A percentile compares a stretch with the other conserved stretches of the same genome.
Evolutionary conservation across 2,113 vertebrate species (phyloP).

Genomic region (Bathybates hornii): DNA sequence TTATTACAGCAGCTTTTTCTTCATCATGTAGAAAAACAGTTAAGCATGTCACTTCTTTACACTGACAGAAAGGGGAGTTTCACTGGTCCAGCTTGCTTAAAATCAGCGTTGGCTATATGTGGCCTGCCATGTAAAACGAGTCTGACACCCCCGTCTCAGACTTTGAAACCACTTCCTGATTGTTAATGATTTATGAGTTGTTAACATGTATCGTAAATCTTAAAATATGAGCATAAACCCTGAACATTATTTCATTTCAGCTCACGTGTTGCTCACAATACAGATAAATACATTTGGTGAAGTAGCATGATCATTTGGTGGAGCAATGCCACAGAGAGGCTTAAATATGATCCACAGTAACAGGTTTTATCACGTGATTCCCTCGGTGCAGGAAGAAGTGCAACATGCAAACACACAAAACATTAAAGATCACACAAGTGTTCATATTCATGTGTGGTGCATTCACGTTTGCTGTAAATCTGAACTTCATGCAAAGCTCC

Average conservation of each 20-base stretch:
- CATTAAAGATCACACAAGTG: background rate
- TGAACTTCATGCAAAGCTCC: background rate
- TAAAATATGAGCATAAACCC: background rate
- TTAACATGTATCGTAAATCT: background rate
- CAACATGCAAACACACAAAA: background rate
- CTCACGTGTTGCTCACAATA: background rate
- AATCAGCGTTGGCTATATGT: background rate
- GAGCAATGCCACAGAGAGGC: background rate
- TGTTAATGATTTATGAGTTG: background rate
- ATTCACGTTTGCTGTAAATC: background rate
- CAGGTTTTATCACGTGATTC: background rate
- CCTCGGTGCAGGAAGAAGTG: background rate
- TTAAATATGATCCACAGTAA: background rate
- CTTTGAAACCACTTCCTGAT: background rate
- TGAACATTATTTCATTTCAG: background rate
- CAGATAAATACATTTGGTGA: background rate
- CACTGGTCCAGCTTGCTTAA: no score
- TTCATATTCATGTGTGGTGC: fast-evolving
- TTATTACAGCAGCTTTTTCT: no score
- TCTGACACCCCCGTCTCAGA: background rate
- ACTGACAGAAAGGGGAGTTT: no score
- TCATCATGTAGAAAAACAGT: no score
- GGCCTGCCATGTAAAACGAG: background rate
- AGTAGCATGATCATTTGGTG: background rate
- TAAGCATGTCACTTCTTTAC: no score